Evolutionary conservation across 35 echinoderm and acorn worm species (phyloP).

Genomic region (Heliocidaris tuberculata): DNA sequence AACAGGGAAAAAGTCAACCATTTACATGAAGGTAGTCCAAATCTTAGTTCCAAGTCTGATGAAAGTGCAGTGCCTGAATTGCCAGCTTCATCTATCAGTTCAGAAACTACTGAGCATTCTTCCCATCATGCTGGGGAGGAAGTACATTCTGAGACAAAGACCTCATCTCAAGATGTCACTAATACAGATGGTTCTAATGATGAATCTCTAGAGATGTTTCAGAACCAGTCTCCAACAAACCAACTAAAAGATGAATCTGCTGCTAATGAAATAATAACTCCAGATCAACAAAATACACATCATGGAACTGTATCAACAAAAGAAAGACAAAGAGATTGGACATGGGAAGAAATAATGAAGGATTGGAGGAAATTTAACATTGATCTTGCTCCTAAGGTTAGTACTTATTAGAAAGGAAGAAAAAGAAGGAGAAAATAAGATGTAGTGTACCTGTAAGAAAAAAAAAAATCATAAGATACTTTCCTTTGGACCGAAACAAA

Average conservation of each 20-base stretch:
- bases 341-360: slow-evolving; percentile 78
- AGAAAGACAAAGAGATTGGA: slow-evolving; percentile 73
- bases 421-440: too few relatives aligned
- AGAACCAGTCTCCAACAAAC: neutral
- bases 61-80: neutral
- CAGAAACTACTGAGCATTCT: neutral
- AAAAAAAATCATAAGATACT: too few relatives aligned
- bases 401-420: neutral
- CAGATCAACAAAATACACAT: neutral
- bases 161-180: neutral
- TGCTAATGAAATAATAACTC: neutral
- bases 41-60: neutral
- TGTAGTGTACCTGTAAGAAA: too few relatives aligned
- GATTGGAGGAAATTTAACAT: slow-evolving; percentile 97
- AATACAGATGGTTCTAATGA: neutral
- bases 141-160: neutral
- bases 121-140: neutral
- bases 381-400: slow-evolving; percentile 93
- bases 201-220: slow-evolving; percentile 1
- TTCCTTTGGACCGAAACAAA: too few relatives aligned
- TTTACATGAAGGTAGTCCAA: neutral
- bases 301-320: neutral
- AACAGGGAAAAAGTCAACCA: neutral
- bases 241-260: neutral
- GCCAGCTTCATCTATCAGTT: neutral